These are phyloP conservation scores for Dermolepida albohirtum DNA, from an alignment of 2,888 invertebrate species.

Conservation along the genomic window DNA sequence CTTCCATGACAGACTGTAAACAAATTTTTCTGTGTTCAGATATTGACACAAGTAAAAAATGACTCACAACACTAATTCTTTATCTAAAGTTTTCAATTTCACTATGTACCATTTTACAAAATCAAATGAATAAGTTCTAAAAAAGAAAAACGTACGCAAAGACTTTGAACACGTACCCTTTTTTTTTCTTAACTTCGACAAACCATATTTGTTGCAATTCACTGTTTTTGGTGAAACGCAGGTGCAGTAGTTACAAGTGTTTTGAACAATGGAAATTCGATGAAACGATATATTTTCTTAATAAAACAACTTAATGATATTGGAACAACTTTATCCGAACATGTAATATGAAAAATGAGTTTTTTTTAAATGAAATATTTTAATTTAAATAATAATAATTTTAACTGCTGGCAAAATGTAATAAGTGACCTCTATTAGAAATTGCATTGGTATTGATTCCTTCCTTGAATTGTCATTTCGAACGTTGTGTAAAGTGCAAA, in stretches of 20 bases:
- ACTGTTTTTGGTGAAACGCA: not conserved
- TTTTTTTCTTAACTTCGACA: not conserved
- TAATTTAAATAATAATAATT: no score
- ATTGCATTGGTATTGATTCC: not conserved
- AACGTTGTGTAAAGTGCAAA: conserved; percentile 18
- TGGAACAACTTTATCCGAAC: no score
- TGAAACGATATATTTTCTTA: not conserved
- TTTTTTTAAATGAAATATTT: no score
- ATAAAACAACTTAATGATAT: no score
- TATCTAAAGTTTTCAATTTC: no score
- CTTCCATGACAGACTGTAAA: conserved; percentile 68
- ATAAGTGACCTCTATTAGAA: no score
- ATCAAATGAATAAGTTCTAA: not conserved
- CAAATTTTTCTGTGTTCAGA: conserved; percentile 6
- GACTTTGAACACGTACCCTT: not conserved
- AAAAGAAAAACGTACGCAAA: not conserved
- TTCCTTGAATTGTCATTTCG: not conserved
- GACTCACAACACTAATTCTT: not conserved
- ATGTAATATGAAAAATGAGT: no score
- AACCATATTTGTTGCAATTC: not conserved
- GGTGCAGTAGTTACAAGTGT: conserved; percentile 4
- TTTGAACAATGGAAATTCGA: not conserved
- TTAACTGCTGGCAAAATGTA: no score
- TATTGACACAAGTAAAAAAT: not conserved
- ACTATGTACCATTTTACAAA: conserved; percentile 8